Base-by-base conservation (phyloP, 2,888 invertebrate genomes). In the Perizoma affinitatum region DNA sequence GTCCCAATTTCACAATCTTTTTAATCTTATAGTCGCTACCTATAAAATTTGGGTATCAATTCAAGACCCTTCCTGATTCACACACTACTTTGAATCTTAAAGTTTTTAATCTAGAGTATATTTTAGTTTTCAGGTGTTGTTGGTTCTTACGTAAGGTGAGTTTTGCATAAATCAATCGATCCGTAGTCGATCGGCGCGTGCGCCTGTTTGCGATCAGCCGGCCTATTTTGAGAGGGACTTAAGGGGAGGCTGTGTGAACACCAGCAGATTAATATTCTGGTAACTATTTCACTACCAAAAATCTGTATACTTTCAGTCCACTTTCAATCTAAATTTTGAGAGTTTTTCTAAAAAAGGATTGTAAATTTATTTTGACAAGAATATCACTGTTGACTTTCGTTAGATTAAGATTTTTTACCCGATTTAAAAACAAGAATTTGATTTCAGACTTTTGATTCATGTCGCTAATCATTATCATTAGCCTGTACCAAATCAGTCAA, bases 141-240 rank as follows among this genome's bases (percentile, higher is more conserved):
- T 11, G 40, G 9, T 5, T 11, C 53, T 54, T 61, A 46, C 43
- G 58, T 58, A 40, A 53, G 48, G 70, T 62, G 61, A 70, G 58
- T 72, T 81, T 78, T 75, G 77, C 80, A 80, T 89, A 89, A 89
- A 89, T 89, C 89, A 88, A 89, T 89, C 87, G 86, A 89, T 88
- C 82, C 86, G 80, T 80, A 78, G 74, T 69, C 74, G 81, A 86
- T 86, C 82, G 82, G 73, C 82, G 82, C 78, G 79, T 78, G 84
- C 87, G 44, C 83, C 87, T 86, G 70, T 80, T 78, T 78, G 81
- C 84, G 87, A 87, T 88, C 88, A 84, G 82, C 76, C 74, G 50
- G 66, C 73, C 76, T 88, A 88, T 88, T 88, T 87, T 69, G 72
- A 76, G 82, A 74, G 68, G 65, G 51, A 51, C 75, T 85, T 88